Conservation (phyloP, 2,888 invertebrate genomes). For the Acronicta psi region DNA sequence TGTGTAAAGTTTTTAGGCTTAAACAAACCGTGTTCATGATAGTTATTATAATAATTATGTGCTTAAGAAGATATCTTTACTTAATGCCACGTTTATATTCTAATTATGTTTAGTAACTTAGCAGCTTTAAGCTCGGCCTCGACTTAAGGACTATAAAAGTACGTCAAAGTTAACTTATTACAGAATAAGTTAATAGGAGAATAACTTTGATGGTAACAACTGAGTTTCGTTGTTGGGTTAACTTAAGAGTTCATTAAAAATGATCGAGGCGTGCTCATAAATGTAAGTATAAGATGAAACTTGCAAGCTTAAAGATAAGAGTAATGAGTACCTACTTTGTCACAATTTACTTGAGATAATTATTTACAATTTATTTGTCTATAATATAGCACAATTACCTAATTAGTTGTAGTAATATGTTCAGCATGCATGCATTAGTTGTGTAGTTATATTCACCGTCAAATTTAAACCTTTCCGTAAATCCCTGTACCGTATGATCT, state of each 20-base stretch:
- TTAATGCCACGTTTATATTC: constrained; percentile 31
- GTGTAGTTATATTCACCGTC: background rate
- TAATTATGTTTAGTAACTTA: constrained; percentile 48
- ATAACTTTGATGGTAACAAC: constrained; percentile 50
- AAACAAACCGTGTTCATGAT: constrained; percentile 20
- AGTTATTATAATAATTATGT: constrained; percentile 44
- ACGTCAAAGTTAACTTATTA: constrained; percentile 56
- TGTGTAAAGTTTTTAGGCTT: constrained; percentile 28
- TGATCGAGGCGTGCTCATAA: constrained; percentile 46
- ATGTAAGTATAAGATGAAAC: constrained; percentile 43
- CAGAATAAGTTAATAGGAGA: constrained; percentile 52
- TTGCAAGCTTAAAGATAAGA: constrained; percentile 30
- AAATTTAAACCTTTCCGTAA: constrained; percentile 5
- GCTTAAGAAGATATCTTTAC: constrained; percentile 41
- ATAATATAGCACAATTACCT: too few species aligned
- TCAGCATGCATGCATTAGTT: background rate
- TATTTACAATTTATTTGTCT: too few species aligned
- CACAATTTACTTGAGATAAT: too few species aligned
- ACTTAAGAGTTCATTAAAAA: constrained; percentile 51
- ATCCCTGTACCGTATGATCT: constrained; percentile 12
- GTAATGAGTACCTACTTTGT: constrained; percentile 8
- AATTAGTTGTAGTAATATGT: background rate
- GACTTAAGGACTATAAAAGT: constrained; percentile 46
- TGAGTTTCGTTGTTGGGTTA: constrained; percentile 48
- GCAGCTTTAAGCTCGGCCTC: constrained; percentile 28